Percentiles rank a stretch among this genome's conserved stretches.
Conservation (phyloP, 2,888 invertebrate genomes). For the Melanostoma scalare region DNA sequence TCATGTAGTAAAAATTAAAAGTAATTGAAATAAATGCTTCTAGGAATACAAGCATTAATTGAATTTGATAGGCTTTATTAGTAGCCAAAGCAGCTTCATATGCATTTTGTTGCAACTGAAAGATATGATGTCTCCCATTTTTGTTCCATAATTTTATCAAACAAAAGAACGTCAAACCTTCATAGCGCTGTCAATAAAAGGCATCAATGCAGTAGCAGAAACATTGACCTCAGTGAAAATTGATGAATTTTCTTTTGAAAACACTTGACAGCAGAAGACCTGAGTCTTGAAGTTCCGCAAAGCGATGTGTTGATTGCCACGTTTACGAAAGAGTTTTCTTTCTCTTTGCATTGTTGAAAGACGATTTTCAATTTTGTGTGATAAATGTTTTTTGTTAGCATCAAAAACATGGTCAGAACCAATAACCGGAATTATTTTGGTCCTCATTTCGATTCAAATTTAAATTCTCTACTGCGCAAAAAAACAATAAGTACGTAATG, state of each 20-base stretch:
- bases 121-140: background rate
- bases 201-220: slow-evolving; percentile 16
- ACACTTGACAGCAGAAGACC: background rate
- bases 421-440: too few species aligned
- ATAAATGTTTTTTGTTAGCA: too few species aligned
- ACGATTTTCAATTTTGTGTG: too few species aligned
- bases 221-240: slow-evolving; percentile 13
- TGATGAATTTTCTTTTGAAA: background rate
- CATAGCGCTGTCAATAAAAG: slow-evolving; percentile 48
- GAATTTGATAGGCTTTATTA: slow-evolving; percentile 21
- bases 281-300: too few species aligned
- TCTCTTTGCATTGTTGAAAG: too few species aligned
- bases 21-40: slow-evolving; percentile 52
- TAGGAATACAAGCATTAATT: slow-evolving; percentile 48
- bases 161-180: slow-evolving; percentile 22
- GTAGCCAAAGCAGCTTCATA: slow-evolving; percentile 29
- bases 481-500: too few species aligned
- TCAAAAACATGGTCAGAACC: too few species aligned
- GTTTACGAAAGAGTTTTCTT: too few species aligned
- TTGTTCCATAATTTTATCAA: too few species aligned
- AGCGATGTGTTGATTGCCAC: too few species aligned
- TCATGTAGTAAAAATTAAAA: slow-evolving; percentile 49
- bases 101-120: slow-evolving; percentile 51
- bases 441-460: too few species aligned
- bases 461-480: too few species aligned